Evolutionary conservation across 2,888 invertebrate genomes (phyloP), one percentile per base, ranked within the genome.

Genomic region (Drosophila putrida): DNA sequence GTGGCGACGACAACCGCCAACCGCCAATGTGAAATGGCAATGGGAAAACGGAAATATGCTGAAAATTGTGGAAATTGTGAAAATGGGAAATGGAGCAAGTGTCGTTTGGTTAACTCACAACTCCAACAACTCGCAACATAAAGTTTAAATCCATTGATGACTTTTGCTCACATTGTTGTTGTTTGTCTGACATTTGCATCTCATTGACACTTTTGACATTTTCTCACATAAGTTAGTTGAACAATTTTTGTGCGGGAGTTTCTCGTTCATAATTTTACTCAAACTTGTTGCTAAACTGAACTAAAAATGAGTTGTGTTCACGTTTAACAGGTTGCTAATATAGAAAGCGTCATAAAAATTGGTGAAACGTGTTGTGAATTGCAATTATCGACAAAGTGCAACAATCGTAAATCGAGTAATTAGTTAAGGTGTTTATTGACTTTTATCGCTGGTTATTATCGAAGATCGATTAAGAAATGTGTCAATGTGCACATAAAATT

Each of bases 81-180:
- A 63, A 80, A 69, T 66, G 69, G 75, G 69, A 83, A 86, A 72
- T 83, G 81, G 67, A 69, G 65, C 83, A 82, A 81, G 64, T 68
- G 68, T 35, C 68, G 57, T 33, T 68, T 64, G 54, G 54, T 63
- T 71, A 55, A 44, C 55, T n/a, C n/a, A 44, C 44, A 69, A 64
- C 39, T 63, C 20, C 20, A 39, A 20, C n/a, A n/a, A n/a, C n/a
- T n/a, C n/a, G n/a, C n/a, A n/a, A n/a, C 63, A 75, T 68, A 51
- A 77, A 66, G 53, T 71, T 69, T 63, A 54, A 70, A 61, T 47
- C 57, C 70, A 85, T 79, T 70, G 80, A 83, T 73, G 69, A 31
- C 43, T 47, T 9, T 39, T 13, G 11, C 36, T 39, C 28, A 28
- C 6, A 8, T 13, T 49, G 11, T 10, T 63, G 9, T 28, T 38